phyloP scores from a whole-genome alignment of 2,888 invertebrate genomes.

The Encarsia formosa region DNA sequence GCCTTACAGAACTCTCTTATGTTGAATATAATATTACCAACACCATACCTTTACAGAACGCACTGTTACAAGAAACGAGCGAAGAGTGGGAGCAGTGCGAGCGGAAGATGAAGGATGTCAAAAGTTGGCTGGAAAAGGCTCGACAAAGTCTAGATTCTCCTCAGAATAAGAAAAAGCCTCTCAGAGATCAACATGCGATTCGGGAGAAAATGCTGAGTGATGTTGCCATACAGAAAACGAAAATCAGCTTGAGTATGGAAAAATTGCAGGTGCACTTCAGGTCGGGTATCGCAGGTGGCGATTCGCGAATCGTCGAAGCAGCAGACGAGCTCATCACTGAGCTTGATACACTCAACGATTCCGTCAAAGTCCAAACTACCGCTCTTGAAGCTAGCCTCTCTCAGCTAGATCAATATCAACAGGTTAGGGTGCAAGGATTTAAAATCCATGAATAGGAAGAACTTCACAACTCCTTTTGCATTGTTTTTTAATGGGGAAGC shows the following conservation, averaged over 20 bases:
- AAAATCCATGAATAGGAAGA: too few relatives aligned
- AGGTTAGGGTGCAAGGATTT: slow-evolving; percentile 51
- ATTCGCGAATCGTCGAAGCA: slow-evolving; percentile 68
- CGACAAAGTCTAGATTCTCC: slow-evolving; percentile 71
- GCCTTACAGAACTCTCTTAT: neutral
- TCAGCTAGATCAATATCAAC: slow-evolving; percentile 84
- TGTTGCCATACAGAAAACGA: slow-evolving; percentile 83
- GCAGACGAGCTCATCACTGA: slow-evolving; percentile 67
- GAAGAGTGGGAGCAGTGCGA: slow-evolving; percentile 97
- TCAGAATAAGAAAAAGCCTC: slow-evolving; percentile 79
- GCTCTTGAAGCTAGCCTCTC: slow-evolving; percentile 72
- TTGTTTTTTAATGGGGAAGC: too few relatives aligned
- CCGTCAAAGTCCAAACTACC: slow-evolving; percentile 61
- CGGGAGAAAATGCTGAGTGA: slow-evolving; percentile 85
- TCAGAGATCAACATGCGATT: slow-evolving; percentile 80
- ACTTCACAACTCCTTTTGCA: too few relatives aligned
- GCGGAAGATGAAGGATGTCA: slow-evolving; percentile 85
- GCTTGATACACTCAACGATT: slow-evolving; percentile 63
- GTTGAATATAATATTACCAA: too few relatives aligned
- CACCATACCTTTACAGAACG: slow-evolving; percentile 66
- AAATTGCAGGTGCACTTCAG: slow-evolving; percentile 90
- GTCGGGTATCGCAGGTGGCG: slow-evolving; percentile 77
- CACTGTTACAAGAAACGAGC: slow-evolving; percentile 82
- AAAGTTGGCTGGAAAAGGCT: slow-evolving; percentile 85
- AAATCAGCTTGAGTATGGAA: slow-evolving; percentile 83